Conservation (phyloP, 2,888 invertebrate species). For the Hypena proboscidalis region DNA sequence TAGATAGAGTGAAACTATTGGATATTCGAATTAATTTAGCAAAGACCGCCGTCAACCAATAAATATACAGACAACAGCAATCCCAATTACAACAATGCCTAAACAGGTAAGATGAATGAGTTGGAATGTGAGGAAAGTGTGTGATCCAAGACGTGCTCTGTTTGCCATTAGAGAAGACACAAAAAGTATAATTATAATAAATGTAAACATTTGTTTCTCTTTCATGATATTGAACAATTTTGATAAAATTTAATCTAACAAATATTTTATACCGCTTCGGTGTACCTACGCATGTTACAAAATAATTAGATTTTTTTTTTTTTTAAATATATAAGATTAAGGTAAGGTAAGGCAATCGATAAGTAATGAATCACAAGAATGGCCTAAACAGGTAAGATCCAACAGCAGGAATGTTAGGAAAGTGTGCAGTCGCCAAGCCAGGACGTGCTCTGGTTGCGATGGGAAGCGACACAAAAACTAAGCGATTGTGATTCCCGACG, state of each 20-base stretch:
- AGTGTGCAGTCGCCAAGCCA: slow-evolving; percentile 58
- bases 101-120: slow-evolving; percentile 42
- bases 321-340: too few species aligned
- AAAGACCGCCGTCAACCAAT: not conserved
- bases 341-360: too few species aligned
- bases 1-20: not conserved
- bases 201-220: too few species aligned
- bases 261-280: too few species aligned
- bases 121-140: slow-evolving; percentile 73
- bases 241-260: too few species aligned
- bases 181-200: too few species aligned
- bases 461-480: slow-evolving; percentile 55
- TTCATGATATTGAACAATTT: too few species aligned
- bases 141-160: slow-evolving; percentile 63
- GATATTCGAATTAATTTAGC: not conserved
- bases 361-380: too few species aligned
- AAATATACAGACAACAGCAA: not conserved
- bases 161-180: slow-evolving; percentile 52
- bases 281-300: too few species aligned
- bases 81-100: slow-evolving; percentile 21
- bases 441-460: slow-evolving; percentile 66
- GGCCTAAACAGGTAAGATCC: slow-evolving; percentile 39
- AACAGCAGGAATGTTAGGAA: slow-evolving; percentile 67
- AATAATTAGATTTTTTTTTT: too few species aligned
- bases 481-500: slow-evolving; percentile 65